Evolutionary conservation across 2,113 vertebrate genomes (phyloP), one percentile per base, ranked within the genome.

Genomic region (Erythrolamprus reginae): DNA sequence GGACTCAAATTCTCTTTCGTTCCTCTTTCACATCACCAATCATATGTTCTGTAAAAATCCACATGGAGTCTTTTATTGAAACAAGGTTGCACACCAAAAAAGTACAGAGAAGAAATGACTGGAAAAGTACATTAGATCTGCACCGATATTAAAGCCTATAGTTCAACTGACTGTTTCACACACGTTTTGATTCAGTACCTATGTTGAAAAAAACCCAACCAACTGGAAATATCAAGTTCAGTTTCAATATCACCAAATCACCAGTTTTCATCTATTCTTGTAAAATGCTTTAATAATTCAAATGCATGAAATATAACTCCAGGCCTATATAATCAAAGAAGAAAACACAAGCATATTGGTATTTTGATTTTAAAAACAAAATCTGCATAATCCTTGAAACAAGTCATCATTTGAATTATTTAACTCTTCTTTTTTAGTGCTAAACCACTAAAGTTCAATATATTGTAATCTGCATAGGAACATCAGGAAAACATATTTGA

Each of bases 391-490:
- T 90, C 92, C 94, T 94, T 95, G 93, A 96, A 95, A 95, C 93
- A 93, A 96, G 95, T 93, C 87, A 94, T 88, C 88, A 48, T 91
- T 95, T 48, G 88, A 95, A 92, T 94, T 92, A 90, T 94, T 97
- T 58, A 90, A 94, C n/a, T n/a, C 93, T 96, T 96, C 93, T 77
- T 96, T 95, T 91, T 96, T 96, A 94, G 95, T 96, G 94, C 97
- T 95, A 97, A 97, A 97, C 95, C 95, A 96, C 95, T 97, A 96
- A 84, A 96, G 97, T 95, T 97, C 92, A 95, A 96, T 96, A 95
- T 94, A 96, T 94, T 93, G 95, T 94, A 96, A 97, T 91, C 96
- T 97, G 97, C 97, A 97, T 97, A 97, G 97, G 97, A 97, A 96
- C 95, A 94, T 96, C 94, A 96, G 96, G 96, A 97, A 97, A 97